phyloP scores from a whole-genome alignment of 1,140 invertebrate genomes.

The Pectinophora gossypiella region DNA sequence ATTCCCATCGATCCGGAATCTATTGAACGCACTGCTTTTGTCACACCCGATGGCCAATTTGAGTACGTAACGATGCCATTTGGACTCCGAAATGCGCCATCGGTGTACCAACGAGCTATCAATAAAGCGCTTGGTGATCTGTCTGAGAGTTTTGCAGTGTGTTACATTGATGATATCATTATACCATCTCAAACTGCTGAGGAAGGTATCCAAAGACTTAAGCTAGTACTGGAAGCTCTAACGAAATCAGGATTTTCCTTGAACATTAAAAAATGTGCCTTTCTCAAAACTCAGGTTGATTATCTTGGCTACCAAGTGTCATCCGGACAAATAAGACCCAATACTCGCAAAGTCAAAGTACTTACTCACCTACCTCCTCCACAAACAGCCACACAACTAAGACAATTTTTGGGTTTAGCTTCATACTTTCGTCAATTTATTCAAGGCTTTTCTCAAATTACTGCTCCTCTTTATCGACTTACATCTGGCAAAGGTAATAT shows the following conservation, averaged over 20 bases:
- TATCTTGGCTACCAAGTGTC: conserved; percentile 23
- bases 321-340: too few relatives aligned
- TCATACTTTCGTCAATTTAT: conserved; percentile 4
- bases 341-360: too few relatives aligned
- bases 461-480: not conserved
- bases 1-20: conserved; percentile 45
- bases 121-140: conserved; percentile 9
- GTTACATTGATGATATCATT: conserved; percentile 3
- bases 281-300: conserved; percentile 17
- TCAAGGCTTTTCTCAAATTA: not conserved
- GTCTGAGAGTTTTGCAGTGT: not conserved
- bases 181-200: not conserved
- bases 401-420: too few relatives aligned
- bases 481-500: conserved; percentile 4
- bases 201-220: not conserved
- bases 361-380: too few relatives aligned
- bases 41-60: too few relatives aligned
- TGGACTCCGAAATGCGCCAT: conserved; percentile 27
- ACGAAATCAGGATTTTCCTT: conserved; percentile 13
- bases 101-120: conserved; percentile 24
- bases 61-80: too few relatives aligned
- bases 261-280: conserved; percentile 20
- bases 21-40: conserved; percentile 61
- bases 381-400: too few relatives aligned
- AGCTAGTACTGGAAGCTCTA: not conserved